phyloP scores from a whole-genome alignment of 2,113 vertebrate species.

The Planiliza haematocheilus region DNA sequence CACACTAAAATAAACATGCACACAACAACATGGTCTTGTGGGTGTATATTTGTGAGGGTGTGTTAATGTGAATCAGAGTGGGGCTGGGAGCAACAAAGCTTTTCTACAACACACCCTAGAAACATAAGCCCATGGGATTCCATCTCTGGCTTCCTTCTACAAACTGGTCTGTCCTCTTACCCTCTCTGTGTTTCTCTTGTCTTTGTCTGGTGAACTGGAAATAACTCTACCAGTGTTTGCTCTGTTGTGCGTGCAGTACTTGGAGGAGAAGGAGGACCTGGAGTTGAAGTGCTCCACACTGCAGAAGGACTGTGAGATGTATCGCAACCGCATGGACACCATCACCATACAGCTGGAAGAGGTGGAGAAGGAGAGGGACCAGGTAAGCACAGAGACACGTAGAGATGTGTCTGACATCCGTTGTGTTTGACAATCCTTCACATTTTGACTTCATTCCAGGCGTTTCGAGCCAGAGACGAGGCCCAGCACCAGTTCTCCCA shows the following conservation, averaged over 20 bases:
- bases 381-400: constrained; percentile 82
- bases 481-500: constrained; percentile 97
- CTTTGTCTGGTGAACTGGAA: not conserved
- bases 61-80: constrained; percentile 1
- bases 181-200: constrained; percentile 42
- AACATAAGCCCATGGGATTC: constrained; percentile 31
- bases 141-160: constrained; percentile 11
- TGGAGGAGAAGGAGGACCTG: constrained; percentile 97
- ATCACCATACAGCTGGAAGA: constrained; percentile 95
- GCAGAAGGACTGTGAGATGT: constrained; percentile 99
- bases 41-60: not conserved
- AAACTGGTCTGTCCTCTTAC: constrained; percentile 4
- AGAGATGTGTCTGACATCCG: no score
- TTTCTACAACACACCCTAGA: constrained; percentile 19
- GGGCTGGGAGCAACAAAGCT: no score
- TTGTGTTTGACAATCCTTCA: not conserved
- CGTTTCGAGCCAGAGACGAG: constrained; percentile 92
- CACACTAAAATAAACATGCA: not conserved
- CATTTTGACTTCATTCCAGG: constrained; percentile 74
- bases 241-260: constrained; percentile 85
- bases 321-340: constrained; percentile 97
- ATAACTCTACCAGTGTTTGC: not conserved
- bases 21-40: no score
- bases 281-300: constrained; percentile 95
- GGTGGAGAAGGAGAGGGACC: constrained; percentile 95